Evolutionary conservation across 2,113 vertebrate species (phyloP).

Genomic region (Trogon surrucura): DNA sequence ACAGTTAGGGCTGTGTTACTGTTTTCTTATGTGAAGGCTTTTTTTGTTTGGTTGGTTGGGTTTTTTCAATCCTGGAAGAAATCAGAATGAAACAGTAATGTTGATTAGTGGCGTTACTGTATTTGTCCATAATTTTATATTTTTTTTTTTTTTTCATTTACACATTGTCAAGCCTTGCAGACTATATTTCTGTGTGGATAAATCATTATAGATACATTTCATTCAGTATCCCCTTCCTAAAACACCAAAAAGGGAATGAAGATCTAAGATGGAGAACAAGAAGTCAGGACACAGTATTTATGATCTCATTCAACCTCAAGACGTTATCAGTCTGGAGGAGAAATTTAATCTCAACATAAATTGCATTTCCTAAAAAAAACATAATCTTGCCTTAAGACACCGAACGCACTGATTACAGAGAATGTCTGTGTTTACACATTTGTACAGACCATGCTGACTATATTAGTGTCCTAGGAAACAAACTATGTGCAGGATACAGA

Average conservation of each 20-base stretch:
- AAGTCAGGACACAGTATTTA: conserved; percentile 72
- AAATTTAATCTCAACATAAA: conserved; percentile 85
- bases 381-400: conserved; percentile 86
- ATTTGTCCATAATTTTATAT: not conserved
- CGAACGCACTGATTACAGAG: conserved; percentile 82
- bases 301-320: conserved; percentile 77
- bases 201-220: not conserved
- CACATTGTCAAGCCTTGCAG: not conserved
- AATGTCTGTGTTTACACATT: conserved; percentile 88
- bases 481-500: conserved; percentile 62
- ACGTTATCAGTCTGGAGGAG: conserved; percentile 79
- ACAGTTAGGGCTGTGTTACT: not conserved
- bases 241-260: conserved; percentile 23
- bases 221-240: not conserved
- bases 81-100: not conserved
- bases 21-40: not conserved
- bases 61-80: not conserved
- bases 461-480: conserved; percentile 84
- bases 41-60: not conserved
- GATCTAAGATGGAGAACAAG: conserved; percentile 55
- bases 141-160: not conserved
- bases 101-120: not conserved
- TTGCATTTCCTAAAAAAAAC: conserved; percentile 87
- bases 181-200: not conserved
- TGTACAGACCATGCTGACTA: conserved; percentile 81